These are phyloP conservation scores for Dryoscopus gambensis DNA, from an alignment of 2,113 vertebrate genomes.

Conservation along the genomic window DNA sequence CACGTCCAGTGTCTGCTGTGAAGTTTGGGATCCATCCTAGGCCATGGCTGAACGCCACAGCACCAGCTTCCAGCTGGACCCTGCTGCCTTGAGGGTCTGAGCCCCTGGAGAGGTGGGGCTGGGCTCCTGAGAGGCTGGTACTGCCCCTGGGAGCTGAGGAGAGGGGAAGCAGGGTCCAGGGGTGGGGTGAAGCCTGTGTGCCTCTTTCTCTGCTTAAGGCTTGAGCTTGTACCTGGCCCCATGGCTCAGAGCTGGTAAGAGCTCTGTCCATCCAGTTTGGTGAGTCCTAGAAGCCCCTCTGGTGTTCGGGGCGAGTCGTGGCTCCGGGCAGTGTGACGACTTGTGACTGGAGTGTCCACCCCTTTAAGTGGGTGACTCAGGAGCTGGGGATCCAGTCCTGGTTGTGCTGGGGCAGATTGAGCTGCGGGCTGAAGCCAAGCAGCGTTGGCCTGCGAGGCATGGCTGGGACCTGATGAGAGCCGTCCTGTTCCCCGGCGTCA, in stretches of 20 bases:
- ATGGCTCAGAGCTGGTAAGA: not conserved
- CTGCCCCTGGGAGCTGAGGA: not conserved
- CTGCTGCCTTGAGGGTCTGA: rapidly evolving
- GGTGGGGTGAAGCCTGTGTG: not conserved
- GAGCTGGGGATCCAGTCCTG: not conserved
- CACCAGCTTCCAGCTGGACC: not conserved
- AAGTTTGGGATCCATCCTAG: not conserved
- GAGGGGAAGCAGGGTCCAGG: not conserved
- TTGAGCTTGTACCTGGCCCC: not conserved
- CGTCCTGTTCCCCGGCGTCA: not conserved
- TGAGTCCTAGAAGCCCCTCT: not conserved
- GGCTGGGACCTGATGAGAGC: not conserved
- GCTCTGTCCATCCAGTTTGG: not conserved
- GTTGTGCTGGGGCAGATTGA: not conserved
- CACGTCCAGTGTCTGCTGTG: not conserved
- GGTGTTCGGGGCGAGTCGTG: rapidly evolving
- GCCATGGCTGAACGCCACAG: rapidly evolving
- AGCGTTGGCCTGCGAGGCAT: not conserved
- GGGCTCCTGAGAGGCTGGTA: not conserved
- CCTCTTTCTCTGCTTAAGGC: not conserved
- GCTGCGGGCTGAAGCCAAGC: not conserved
- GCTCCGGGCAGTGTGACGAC: not conserved
- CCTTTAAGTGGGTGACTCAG: not conserved
- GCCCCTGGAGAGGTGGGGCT: not conserved
- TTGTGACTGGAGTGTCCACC: not conserved